A percentile compares a stretch with the other conserved stretches of the same genome.
phyloP scores from a whole-genome alignment of 2,888 invertebrate genomes.

The Ernsta delagoae region DNA sequence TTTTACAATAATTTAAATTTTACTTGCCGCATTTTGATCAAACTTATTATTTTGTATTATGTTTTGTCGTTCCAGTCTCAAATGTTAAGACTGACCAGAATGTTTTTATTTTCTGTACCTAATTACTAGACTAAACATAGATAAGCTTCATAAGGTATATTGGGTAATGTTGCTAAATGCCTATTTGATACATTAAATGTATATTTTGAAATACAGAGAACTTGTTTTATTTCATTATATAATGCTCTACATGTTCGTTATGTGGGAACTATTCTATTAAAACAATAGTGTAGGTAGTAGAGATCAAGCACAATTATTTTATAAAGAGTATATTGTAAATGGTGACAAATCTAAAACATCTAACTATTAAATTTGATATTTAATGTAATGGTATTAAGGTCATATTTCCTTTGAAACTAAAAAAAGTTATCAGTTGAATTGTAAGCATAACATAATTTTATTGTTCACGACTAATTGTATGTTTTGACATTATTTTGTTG shows the following conservation, averaged over 20 bases:
- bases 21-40: constrained; percentile 37
- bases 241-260: too few relatives aligned
- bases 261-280: too few relatives aligned
- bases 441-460: too few relatives aligned
- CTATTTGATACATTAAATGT: constrained; percentile 44
- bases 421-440: too few relatives aligned
- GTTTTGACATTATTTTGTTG: too few relatives aligned
- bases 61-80: constrained; percentile 45
- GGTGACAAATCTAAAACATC: too few relatives aligned
- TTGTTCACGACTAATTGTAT: too few relatives aligned
- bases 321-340: not conserved
- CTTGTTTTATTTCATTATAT: constrained; percentile 33
- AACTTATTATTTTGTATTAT: too few relatives aligned
- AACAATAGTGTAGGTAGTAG: too few relatives aligned
- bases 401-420: too few relatives aligned
- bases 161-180: constrained; percentile 44
- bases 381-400: too few relatives aligned
- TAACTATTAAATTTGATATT: too few relatives aligned
- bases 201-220: constrained; percentile 42
- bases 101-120: constrained; percentile 39
- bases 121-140: constrained; percentile 32
- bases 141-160: constrained; percentile 44
- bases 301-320: not conserved
- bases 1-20: constrained; percentile 5
- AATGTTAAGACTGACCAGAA: constrained; percentile 44